phyloP scores from a whole-genome alignment of 2,113 vertebrate genomes.

The Marcusenius ussheri region DNA sequence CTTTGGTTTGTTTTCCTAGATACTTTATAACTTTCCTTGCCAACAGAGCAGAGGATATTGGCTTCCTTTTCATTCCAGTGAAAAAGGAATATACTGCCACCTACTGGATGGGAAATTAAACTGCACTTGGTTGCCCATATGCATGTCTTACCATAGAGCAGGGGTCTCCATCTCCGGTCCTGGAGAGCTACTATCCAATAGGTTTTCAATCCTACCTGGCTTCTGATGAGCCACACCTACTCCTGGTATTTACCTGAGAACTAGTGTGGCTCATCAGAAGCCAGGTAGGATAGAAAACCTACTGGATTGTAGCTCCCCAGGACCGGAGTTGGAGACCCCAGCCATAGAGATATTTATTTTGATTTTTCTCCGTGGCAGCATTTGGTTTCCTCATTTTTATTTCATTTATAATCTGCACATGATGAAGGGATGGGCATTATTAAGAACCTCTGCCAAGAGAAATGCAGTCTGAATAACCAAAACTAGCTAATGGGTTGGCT shows the following conservation, averaged over 20 bases:
- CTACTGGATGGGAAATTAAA: conserved; percentile 22
- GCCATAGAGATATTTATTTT: background rate
- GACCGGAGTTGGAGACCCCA: no score
- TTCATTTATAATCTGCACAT: background rate
- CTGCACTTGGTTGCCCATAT: background rate
- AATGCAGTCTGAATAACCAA: background rate
- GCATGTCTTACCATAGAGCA: background rate
- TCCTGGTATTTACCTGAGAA: no score
- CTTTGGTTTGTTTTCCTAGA: background rate
- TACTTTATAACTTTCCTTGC: background rate
- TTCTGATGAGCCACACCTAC: no score
- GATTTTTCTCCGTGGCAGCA: background rate
- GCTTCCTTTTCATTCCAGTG: background rate
- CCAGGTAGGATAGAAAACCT: no score
- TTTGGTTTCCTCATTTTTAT: background rate
- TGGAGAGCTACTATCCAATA: no score
- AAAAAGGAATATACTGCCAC: conserved; percentile 17
- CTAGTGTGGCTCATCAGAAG: no score
- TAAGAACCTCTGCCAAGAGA: background rate
- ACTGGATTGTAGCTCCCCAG: no score
- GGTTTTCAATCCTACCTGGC: no score
- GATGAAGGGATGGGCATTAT: background rate
- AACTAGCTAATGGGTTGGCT: background rate
- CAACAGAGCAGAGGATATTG: background rate
- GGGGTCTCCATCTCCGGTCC: no score